Evolutionary conservation across 2,888 invertebrate genomes (phyloP).

Genomic region (Papilio elwesi): DNA sequence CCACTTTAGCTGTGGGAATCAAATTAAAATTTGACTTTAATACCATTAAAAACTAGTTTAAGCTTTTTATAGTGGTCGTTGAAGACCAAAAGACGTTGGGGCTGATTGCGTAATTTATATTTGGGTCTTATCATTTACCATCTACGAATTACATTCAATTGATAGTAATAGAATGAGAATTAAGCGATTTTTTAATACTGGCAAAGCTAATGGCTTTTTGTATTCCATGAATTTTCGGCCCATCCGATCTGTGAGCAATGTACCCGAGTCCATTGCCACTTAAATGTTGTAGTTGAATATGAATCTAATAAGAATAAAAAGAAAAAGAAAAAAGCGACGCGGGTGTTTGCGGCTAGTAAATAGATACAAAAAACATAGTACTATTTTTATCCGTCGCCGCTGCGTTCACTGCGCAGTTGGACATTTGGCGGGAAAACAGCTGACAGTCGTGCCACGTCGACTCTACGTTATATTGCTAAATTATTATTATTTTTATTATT

Average conservation of each 20-base stretch:
- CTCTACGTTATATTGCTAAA: neutral
- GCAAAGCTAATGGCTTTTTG: too few relatives aligned
- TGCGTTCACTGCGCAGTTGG: slow-evolving; percentile 64
- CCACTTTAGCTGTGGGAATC: slow-evolving; percentile 7
- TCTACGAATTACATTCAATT: neutral
- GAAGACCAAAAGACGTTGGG: neutral
- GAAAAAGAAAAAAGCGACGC: too few relatives aligned
- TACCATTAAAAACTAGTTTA: slow-evolving; percentile 6
- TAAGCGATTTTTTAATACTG: too few relatives aligned
- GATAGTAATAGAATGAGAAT: neutral
- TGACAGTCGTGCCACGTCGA: slow-evolving; percentile 51
- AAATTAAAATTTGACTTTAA: slow-evolving; percentile 23
- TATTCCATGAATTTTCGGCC: too few relatives aligned
- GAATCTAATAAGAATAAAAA: too few relatives aligned
- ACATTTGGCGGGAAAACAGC: slow-evolving; percentile 66
- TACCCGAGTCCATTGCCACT: too few relatives aligned
- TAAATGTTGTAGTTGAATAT: too few relatives aligned
- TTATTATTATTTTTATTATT: too few relatives aligned
- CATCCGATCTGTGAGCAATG: too few relatives aligned
- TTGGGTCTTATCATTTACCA: neutral
- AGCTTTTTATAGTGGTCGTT: neutral
- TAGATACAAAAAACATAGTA: too few relatives aligned
- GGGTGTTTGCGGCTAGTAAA: too few relatives aligned
- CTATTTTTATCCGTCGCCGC: slow-evolving; percentile 48
- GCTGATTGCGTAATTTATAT: neutral